These are phyloP conservation scores for Drosophila lowei DNA, from an alignment of 1,140 invertebrate genomes.

Conservation along the genomic window DNA sequence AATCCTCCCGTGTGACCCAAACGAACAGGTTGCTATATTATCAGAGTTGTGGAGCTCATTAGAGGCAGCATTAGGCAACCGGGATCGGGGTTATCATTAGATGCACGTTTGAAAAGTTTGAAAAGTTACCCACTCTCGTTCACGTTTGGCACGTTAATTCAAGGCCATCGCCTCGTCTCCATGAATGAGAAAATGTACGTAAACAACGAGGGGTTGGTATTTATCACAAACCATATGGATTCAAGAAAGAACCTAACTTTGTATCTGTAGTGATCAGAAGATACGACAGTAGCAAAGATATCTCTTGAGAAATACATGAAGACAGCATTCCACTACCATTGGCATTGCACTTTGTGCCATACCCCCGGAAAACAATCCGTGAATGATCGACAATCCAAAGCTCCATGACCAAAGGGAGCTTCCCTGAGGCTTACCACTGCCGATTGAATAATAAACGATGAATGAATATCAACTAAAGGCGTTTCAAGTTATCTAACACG, in stretches of 20 bases:
- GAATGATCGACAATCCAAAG: neutral
- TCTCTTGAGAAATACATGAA: too few species aligned
- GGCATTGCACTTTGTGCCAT: neutral
- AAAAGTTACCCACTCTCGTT: slow-evolving; percentile 9
- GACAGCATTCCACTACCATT: too few species aligned
- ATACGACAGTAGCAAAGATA: too few species aligned
- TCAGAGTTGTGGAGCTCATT: slow-evolving; percentile 26
- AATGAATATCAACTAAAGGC: slow-evolving; percentile 3
- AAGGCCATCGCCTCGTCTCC: slow-evolving; percentile 16
- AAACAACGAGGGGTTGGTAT: neutral
- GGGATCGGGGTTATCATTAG: slow-evolving; percentile 57
- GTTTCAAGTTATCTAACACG: slow-evolving; percentile 19
- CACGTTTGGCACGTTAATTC: slow-evolving; percentile 37
- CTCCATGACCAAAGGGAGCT: neutral
- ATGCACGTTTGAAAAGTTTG: slow-evolving; percentile 25
- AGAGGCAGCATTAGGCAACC: slow-evolving; percentile 35
- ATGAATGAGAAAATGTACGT: slow-evolving; percentile 25
- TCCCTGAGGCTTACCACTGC: slow-evolving; percentile 2
- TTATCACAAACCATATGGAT: neutral
- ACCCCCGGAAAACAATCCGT: too few species aligned
- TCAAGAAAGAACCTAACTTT: too few species aligned
- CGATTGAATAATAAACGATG: slow-evolving; percentile 41
- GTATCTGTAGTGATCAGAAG: neutral
- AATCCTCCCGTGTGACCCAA: slow-evolving; percentile 9
- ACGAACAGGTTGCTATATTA: slow-evolving; percentile 18